Evolutionary conservation across 2,888 invertebrate species (phyloP).

Genomic region (Rotaria socialis): DNA sequence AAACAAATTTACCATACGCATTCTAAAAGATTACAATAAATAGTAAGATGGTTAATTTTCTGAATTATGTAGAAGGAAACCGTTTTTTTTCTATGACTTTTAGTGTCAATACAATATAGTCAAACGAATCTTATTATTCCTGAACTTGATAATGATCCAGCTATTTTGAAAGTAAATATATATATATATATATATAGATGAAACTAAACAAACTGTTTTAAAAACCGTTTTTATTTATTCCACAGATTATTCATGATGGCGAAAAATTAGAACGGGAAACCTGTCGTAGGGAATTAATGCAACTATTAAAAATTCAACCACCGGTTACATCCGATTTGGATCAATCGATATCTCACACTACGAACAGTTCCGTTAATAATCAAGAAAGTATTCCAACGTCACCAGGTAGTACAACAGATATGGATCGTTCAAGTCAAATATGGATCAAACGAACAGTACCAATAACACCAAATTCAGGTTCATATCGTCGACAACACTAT

Average conservation of each 20-base stretch:
- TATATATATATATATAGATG: too few species aligned
- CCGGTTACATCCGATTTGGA: not conserved
- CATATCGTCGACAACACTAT: not conserved
- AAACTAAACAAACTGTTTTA: not conserved
- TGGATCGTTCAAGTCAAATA: not conserved
- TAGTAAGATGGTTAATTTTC: too few species aligned
- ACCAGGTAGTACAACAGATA: not conserved
- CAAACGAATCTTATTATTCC: not conserved
- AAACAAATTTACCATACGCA: too few species aligned
- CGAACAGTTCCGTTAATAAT: not conserved
- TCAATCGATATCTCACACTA: not conserved
- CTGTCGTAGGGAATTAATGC: not conserved
- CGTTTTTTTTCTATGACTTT: not conserved
- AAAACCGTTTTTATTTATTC: not conserved
- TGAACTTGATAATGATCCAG: constrained; percentile 25
- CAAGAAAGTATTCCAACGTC: not conserved
- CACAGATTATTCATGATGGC: constrained; percentile 1
- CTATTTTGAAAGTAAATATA: not conserved
- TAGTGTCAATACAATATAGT: not conserved
- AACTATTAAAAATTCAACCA: not conserved
- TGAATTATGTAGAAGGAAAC: too few species aligned
- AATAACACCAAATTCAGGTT: not conserved
- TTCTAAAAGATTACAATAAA: too few species aligned
- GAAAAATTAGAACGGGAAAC: constrained; percentile 31
- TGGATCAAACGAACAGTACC: constrained; percentile 26